Evolutionary conservation across 2,888 invertebrate species (phyloP).

Genomic region (Cryptophagus acutangulus): DNA sequence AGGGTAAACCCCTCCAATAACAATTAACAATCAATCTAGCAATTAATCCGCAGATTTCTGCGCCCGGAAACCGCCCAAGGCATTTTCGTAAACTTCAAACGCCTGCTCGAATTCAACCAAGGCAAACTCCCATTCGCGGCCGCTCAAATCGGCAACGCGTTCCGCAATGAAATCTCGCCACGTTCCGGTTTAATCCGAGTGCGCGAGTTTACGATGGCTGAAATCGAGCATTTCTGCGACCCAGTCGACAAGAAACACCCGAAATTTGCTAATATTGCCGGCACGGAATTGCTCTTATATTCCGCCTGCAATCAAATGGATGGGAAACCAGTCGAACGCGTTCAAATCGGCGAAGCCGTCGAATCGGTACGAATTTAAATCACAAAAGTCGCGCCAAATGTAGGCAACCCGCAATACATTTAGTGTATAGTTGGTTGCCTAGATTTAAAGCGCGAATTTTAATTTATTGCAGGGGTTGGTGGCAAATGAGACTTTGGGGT

Average conservation of each 20-base stretch:
- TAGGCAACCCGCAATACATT: background rate
- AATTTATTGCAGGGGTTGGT: conserved; percentile 62
- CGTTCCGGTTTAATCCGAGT: conserved; percentile 92
- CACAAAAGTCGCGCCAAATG: background rate
- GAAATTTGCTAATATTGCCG: conserved; percentile 76
- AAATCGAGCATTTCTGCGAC: conserved; percentile 99
- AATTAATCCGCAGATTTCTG: conserved; percentile 59
- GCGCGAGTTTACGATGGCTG: conserved; percentile 99
- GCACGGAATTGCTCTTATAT: conserved; percentile 76
- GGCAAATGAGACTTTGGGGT: conserved; percentile 95
- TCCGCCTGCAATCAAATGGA: conserved; percentile 98
- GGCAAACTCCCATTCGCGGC: conserved; percentile 95
- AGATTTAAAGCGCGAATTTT: no score
- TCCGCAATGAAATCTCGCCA: conserved; percentile 99
- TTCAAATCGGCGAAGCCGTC: conserved; percentile 87
- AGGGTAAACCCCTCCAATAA: conserved; percentile 53
- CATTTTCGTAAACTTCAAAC: conserved; percentile 99
- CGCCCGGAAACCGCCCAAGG: conserved; percentile 99
- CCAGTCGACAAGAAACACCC: conserved; percentile 81
- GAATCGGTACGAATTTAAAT: no score
- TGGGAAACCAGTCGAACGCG: conserved; percentile 76
- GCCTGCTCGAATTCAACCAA: conserved; percentile 94
- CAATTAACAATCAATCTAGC: background rate
- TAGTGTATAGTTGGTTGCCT: no score
- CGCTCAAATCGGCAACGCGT: conserved; percentile 97